phyloP scores from a whole-genome alignment of 64 coral and sea anemone species.

The Trachythela sp. region DNA sequence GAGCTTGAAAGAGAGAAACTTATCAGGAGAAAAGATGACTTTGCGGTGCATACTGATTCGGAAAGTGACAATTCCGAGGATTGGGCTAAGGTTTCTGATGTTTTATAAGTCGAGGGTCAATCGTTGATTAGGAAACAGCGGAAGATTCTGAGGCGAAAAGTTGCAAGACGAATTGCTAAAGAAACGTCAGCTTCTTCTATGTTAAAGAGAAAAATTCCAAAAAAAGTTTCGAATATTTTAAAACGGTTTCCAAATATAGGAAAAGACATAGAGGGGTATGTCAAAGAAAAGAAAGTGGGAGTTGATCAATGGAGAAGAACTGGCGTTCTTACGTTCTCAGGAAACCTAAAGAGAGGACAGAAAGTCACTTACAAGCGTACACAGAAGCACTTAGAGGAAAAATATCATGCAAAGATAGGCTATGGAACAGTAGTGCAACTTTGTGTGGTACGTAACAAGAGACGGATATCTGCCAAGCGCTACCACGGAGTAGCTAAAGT shows the following conservation, averaged over 20 bases:
- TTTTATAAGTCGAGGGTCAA: constrained; percentile 20
- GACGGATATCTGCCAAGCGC: constrained; percentile 27
- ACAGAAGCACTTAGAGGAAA: constrained; percentile 55
- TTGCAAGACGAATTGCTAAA: constrained; percentile 38
- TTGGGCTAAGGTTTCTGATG: constrained; percentile 24
- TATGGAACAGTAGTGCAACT: constrained; percentile 57
- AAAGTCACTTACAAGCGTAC: constrained; percentile 66
- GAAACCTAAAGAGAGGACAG: constrained; percentile 38
- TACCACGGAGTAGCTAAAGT: constrained; percentile 49
- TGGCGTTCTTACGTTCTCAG: constrained; percentile 56
- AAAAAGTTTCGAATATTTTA: constrained; percentile 38
- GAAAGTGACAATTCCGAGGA: background rate
- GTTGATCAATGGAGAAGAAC: constrained; percentile 62
- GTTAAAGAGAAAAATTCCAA: constrained; percentile 41
- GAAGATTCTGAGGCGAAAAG: constrained; percentile 43
- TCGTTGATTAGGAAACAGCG: constrained; percentile 47
- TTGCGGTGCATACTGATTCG: background rate
- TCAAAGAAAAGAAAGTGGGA: constrained; percentile 48
- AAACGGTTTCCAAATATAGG: constrained; percentile 58
- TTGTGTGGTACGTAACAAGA: constrained; percentile 65
- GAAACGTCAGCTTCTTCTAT: constrained; percentile 39
- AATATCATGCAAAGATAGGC: constrained; percentile 47
- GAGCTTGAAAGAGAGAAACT: background rate
- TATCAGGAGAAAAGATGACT: background rate
- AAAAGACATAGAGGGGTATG: constrained; percentile 63